These are phyloP conservation scores for Rotaria sp. DNA, from an alignment of 2,888 invertebrate genomes.

Conservation along the genomic window DNA sequence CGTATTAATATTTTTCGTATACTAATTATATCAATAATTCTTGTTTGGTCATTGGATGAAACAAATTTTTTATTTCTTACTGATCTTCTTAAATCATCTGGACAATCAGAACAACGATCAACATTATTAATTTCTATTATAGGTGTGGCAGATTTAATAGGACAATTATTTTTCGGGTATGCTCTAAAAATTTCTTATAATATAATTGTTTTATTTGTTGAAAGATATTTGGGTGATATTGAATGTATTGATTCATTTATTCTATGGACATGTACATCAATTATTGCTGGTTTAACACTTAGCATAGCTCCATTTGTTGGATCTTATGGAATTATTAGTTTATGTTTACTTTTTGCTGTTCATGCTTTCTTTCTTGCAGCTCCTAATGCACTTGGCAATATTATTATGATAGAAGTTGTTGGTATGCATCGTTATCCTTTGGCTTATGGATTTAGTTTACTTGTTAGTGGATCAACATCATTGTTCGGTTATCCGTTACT, in stretches of 20 bases:
- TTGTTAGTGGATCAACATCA: background rate
- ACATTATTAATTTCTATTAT: background rate
- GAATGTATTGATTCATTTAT: background rate
- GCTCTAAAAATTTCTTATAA: background rate
- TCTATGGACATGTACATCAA: background rate
- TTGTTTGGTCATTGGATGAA: constrained; percentile 25
- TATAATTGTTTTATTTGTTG: background rate
- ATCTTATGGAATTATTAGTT: background rate
- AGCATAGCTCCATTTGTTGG: background rate
- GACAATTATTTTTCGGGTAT: constrained; percentile 20
- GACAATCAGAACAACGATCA: background rate
- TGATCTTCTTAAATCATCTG: background rate
- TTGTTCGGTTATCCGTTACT: background rate
- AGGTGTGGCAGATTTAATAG: background rate
- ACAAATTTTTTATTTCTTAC: constrained; percentile 13
- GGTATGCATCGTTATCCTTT: constrained; percentile 9
- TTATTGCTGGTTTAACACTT: background rate
- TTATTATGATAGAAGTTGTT: constrained; percentile 11
- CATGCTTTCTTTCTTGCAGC: constrained; percentile 3
- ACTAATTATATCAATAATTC: background rate
- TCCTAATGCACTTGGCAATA: background rate
- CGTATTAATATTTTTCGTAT: background rate
- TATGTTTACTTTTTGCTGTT: background rate
- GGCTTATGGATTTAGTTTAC: background rate
- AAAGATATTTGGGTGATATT: background rate